A percentile compares a stretch with the other conserved stretches of the same genome.
Evolutionary conservation across 2,113 vertebrate genomes (phyloP).

Genomic region (Oncorhynchus gorbuscha): DNA sequence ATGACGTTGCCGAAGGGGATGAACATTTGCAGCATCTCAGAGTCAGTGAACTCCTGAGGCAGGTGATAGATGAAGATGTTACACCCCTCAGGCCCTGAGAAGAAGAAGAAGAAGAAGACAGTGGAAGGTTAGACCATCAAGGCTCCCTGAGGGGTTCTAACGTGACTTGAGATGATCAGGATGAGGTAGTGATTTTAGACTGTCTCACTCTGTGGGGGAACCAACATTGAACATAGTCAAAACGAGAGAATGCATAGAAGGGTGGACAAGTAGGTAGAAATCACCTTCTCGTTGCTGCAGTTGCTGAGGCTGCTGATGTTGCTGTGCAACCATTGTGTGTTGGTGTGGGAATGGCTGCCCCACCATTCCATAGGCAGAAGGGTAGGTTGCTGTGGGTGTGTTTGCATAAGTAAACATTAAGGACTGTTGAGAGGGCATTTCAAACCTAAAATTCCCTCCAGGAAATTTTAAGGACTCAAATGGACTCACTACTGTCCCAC

Average conservation of each 20-base stretch:
- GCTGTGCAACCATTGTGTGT: constrained; percentile 83
- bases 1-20: constrained; percentile 97
- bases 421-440: neutral
- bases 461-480: neutral
- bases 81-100: constrained; percentile 91
- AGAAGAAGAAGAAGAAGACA: constrained; percentile 9
- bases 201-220: neutral
- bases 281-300: constrained; percentile 86
- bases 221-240: too few species aligned
- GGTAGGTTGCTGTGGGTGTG: constrained; percentile 81
- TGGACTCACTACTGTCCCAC: constrained; percentile 53
- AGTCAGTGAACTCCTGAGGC: constrained; percentile 96
- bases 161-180: neutral
- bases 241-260: neutral
- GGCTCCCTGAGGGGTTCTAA: neutral
- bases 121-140: neutral
- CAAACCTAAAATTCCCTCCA: neutral
- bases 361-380: constrained; percentile 87
- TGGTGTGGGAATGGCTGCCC: constrained; percentile 89
- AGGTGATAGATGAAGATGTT: constrained; percentile 99
- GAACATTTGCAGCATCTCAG: constrained; percentile 96
- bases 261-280: neutral
- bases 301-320: constrained; percentile 84
- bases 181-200: neutral
- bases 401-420: neutral